These are phyloP conservation scores for Peromyscus leucopus DNA, from an alignment of 2,113 vertebrate genomes.

Conservation along the genomic window DNA sequence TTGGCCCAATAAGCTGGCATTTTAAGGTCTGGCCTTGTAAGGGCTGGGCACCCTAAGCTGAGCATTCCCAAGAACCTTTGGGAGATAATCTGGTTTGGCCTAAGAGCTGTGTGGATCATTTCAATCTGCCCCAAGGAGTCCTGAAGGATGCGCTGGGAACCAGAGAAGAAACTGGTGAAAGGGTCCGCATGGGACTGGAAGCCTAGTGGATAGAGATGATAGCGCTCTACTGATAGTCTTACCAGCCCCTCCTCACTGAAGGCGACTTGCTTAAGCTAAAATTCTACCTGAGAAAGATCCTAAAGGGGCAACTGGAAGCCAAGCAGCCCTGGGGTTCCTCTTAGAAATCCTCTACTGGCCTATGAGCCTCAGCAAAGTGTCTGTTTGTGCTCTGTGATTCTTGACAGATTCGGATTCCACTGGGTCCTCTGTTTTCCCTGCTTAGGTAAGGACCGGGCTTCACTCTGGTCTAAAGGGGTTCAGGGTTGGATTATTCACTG, in stretches of 20 bases:
- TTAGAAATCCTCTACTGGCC: not conserved
- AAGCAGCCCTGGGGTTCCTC: not conserved
- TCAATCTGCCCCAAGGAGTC: not conserved
- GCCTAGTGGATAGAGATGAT: not conserved
- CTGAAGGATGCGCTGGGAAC: not conserved
- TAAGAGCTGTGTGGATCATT: not conserved
- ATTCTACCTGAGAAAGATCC: constrained; percentile 10
- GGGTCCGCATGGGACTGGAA: not conserved
- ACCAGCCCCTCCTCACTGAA: not conserved
- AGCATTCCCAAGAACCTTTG: constrained; percentile 5
- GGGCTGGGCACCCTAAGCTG: not conserved
- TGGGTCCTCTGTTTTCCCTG: not conserved
- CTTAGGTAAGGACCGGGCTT: not conserved
- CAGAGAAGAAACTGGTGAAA: constrained; percentile 12
- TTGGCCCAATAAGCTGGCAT: not conserved
- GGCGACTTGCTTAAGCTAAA: not conserved
- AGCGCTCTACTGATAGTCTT: not conserved
- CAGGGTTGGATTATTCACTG: not conserved
- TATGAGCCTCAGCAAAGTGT: not conserved
- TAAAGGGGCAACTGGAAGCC: not conserved
- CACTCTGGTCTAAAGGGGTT: not conserved
- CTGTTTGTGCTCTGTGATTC: not conserved
- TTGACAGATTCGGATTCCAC: not conserved
- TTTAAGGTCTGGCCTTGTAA: constrained; percentile 18
- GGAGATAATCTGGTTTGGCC: constrained; percentile 30